phyloP scores from a whole-genome alignment of 2,888 invertebrate species.

The Eupithecia vulgata region DNA sequence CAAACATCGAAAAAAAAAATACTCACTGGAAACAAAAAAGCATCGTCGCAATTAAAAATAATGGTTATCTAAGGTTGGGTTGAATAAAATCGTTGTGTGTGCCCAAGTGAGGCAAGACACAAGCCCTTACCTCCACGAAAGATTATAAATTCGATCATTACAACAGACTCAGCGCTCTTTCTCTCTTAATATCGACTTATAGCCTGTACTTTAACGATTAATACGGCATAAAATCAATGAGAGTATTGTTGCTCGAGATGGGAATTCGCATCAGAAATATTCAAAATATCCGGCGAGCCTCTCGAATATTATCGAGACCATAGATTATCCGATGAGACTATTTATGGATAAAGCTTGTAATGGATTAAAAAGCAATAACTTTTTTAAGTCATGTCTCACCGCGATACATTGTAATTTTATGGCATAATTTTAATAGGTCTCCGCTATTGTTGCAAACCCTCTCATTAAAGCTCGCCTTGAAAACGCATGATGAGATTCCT shows the following conservation, averaged over 20 bases:
- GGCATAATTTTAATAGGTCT: constrained; percentile 37
- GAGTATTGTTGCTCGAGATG: constrained; percentile 29
- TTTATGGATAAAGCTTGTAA: neutral
- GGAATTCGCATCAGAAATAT: constrained; percentile 19
- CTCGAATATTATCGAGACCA: neutral
- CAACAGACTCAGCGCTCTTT: constrained; percentile 76
- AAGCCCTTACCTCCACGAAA: constrained; percentile 74
- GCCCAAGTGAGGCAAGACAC: too few species aligned
- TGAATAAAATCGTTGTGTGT: constrained; percentile 11
- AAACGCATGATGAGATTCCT: constrained; percentile 63
- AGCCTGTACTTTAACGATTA: constrained; percentile 73
- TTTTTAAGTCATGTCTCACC: constrained; percentile 2
- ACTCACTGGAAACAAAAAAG: neutral
- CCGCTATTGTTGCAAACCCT: constrained; percentile 50
- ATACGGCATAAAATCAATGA: constrained; percentile 62
- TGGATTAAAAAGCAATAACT: constrained; percentile 11
- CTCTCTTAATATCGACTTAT: constrained; percentile 78
- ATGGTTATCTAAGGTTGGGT: constrained; percentile 4
- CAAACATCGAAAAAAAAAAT: neutral
- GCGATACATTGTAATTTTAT: constrained; percentile 63
- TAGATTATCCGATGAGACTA: constrained; percentile 29
- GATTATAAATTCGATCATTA: constrained; percentile 83
- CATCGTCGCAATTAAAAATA: neutral
- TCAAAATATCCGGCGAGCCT: constrained; percentile 2
- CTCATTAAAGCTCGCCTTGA: constrained; percentile 48